Evolutionary conservation across 2,888 invertebrate genomes (phyloP).

Genomic region (Strigamia crassipes): DNA sequence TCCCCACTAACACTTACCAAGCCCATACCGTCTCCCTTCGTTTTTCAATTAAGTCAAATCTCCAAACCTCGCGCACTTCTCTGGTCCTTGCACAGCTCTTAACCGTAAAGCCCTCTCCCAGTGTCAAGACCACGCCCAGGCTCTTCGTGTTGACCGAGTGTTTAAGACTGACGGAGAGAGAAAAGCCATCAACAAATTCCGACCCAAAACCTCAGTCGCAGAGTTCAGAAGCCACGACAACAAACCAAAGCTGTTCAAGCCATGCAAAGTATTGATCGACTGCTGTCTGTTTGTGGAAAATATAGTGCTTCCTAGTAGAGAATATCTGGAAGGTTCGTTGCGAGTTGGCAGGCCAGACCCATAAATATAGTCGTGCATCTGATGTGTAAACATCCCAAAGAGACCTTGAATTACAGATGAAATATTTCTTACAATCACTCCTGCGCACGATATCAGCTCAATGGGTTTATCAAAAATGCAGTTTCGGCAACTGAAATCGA

Average conservation of each 20-base stretch:
- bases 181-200: constrained; percentile 17
- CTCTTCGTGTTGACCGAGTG: neutral
- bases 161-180: neutral
- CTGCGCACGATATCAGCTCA: neutral
- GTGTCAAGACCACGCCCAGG: constrained; percentile 13
- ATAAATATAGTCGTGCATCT: constrained; percentile 25
- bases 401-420: constrained; percentile 29
- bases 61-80: neutral
- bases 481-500: neutral
- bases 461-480: constrained; percentile 22
- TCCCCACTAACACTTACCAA: neutral
- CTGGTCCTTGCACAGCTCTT: neutral
- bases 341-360: constrained; percentile 5
- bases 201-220: constrained; percentile 20
- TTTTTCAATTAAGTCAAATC: neutral
- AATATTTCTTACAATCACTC: constrained; percentile 24
- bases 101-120: neutral
- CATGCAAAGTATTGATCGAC: constrained; percentile 34
- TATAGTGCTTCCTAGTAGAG: constrained; percentile 13
- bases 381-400: constrained; percentile 29
- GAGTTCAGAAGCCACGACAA: constrained; percentile 31
- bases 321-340: constrained; percentile 6
- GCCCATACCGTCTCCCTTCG: neutral
- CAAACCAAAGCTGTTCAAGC: constrained; percentile 24
- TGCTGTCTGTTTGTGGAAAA: neutral